Evolutionary conservation across 2,113 vertebrate species (phyloP), one percentile per base, ranked within the genome.

Genomic region (Arothron firmamentum): DNA sequence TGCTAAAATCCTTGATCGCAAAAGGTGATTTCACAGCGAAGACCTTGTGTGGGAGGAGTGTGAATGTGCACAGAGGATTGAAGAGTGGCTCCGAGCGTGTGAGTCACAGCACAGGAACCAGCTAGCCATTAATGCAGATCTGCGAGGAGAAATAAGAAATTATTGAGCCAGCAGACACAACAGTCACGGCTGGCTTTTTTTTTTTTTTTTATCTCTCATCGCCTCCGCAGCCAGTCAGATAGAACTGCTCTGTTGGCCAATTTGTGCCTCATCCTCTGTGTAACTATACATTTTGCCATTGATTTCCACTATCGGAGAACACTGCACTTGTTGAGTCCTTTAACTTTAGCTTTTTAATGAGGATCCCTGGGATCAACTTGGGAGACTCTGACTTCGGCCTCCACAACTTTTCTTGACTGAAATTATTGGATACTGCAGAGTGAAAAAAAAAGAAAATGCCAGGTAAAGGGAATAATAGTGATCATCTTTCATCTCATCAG

Each of bases 1-100:
- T 60, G 69, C 61, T 78, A 47, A 31, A 83, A 82, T 85, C 60
- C 53, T 28, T 78, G 66, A 80, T 81, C 66, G 72, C 73, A 77
- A 47, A 67, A 72, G 45, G 59, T 67, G 63, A 65, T 81, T 83
- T 78, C 60, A 67, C 51, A 62, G 54, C 17, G 1, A 75, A 58
- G 60, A 61, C 52, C 56, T 58, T 49, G 62, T 64, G 74, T 70
- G 72, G 70, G 62, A 65, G 67, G 50, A 70, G 47, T 25, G 41
- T 59, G 47, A 53, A 64, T 62, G 74, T 63, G 52, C 13, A 17
- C 2, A 15, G 25, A 10, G 48, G 51, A 20, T 14, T 52, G 5
- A 52, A 9, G 8, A 20, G 1, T 20, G 10, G 48, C 10, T 8
- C n/a, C 11, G 19, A 70, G 47, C 2, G 34, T 52, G 13, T 48